phyloP scores from a whole-genome alignment of 2,113 vertebrate genomes.

The Xiphophorus couchianus region DNA sequence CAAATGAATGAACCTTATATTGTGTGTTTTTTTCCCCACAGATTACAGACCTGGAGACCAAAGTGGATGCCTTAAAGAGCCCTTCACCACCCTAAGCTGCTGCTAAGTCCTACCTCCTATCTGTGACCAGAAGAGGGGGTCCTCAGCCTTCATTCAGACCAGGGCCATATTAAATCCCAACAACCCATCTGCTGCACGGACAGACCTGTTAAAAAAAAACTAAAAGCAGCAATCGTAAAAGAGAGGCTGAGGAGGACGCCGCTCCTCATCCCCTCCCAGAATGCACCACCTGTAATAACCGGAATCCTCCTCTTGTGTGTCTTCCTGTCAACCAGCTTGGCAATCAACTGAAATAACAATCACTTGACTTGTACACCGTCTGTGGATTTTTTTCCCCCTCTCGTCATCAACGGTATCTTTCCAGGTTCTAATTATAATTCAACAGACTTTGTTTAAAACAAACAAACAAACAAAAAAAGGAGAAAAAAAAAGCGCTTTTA shows the following conservation, averaged over 20 bases:
- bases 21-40: slow-evolving; percentile 35
- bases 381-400: slow-evolving; percentile 20
- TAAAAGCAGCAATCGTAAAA: neutral
- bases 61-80: slow-evolving; percentile 90
- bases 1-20: neutral
- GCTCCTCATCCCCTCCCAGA: slow-evolving; percentile 46
- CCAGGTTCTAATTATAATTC: slow-evolving; percentile 27
- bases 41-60: slow-evolving; percentile 89
- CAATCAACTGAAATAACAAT: slow-evolving; percentile 45
- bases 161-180: slow-evolving; percentile 52
- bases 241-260: neutral
- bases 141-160: slow-evolving; percentile 51
- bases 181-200: slow-evolving; percentile 48
- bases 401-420: slow-evolving; percentile 27
- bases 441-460: slow-evolving; percentile 6
- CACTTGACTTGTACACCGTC: slow-evolving; percentile 13
- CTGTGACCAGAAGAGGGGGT: slow-evolving; percentile 58
- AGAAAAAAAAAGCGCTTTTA: slow-evolving; percentile 37
- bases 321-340: slow-evolving; percentile 63
- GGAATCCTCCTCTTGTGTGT: slow-evolving; percentile 56
- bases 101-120: slow-evolving; percentile 52
- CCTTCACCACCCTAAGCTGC: slow-evolving; percentile 84
- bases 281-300: slow-evolving; percentile 43
- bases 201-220: neutral
- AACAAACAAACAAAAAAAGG: too few relatives aligned